Conservation (phyloP, 1,140 invertebrate genomes). For the Elymnias hypermnestra region DNA sequence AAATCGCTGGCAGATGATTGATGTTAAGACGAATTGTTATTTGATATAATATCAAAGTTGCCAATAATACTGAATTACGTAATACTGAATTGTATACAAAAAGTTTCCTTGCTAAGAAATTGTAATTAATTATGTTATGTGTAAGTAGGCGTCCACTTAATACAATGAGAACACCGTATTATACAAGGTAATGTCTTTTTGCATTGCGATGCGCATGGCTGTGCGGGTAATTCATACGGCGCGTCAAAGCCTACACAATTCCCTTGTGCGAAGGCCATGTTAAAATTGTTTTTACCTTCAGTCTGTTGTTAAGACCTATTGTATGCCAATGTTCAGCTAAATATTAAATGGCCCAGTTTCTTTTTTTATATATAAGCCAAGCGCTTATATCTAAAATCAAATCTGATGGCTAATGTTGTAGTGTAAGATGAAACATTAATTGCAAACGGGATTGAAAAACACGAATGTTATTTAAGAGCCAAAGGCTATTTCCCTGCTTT, state of each 20-base stretch:
- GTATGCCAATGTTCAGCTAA: slow-evolving; percentile 50
- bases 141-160: slow-evolving; percentile 12
- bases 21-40: no score
- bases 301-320: slow-evolving; percentile 50
- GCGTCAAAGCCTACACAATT: slow-evolving; percentile 44
- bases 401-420: no score
- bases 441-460: no score
- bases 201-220: slow-evolving; percentile 23
- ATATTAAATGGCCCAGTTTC: slow-evolving; percentile 53
- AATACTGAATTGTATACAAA: not conserved
- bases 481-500: no score
- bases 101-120: not conserved
- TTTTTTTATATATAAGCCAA: no score
- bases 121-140: slow-evolving; percentile 4
- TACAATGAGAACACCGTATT: slow-evolving; percentile 9
- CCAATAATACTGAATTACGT: no score
- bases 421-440: no score
- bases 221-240: slow-evolving; percentile 40
- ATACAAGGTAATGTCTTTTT: slow-evolving; percentile 19
- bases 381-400: no score
- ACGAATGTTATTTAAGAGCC: no score
- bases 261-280: slow-evolving; percentile 40
- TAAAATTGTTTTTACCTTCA: slow-evolving; percentile 63
- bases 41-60: no score
- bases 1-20: no score